Base-by-base conservation (phyloP, 2,888 invertebrate species). In the Hypsopygia costalis region DNA sequence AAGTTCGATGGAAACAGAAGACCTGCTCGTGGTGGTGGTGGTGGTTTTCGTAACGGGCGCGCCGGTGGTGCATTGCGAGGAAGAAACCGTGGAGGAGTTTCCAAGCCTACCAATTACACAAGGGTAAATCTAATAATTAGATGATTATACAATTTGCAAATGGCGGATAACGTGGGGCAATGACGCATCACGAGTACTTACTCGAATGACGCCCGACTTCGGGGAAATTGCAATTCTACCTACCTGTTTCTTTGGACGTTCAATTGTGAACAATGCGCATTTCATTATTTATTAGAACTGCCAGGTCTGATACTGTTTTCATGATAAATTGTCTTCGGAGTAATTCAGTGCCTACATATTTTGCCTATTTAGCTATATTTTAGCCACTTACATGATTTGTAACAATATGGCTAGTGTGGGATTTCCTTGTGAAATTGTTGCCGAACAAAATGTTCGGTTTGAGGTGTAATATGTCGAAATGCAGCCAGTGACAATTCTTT, bases 11-110 rank as follows among this genome's bases (percentile, higher is more conserved):
- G 60, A 7, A 76, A 66, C 47, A 72, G 65, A 71, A 81, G 78
- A 62, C 64, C 80, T 44, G 80, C 89, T 46, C 83, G 90, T 51
- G 79, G 79, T 40, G 69, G 76, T 35, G 71, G 85, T 40, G 85
- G 80, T 61, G 63, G 80, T 49, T 79, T 85, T 58, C 85, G 91
- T 54, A 91, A 90, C 59, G 87, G 90, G 51, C 91, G 91, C 46
- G 74, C 90, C 22, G 86, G 89, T 43, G 90, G 91, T 47, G 90
- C 91, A 41, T 90, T 93, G 62, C 92, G 94, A 71, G 94, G 94
- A 64, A 92, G 94, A 76, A 93, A 88, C 80, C 93, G 93, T 63
- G 93, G 93, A 58, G 93, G 93, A 62, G 90, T 93, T 61, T 82
- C 93, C 46, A 92, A 94, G 77, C 82, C 89, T 58, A 82, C 86